A percentile compares a stretch with the other conserved stretches of the same genome.
Evolutionary conservation across 2,113 vertebrate species (phyloP).

Genomic region (Ptyas mucosa): DNA sequence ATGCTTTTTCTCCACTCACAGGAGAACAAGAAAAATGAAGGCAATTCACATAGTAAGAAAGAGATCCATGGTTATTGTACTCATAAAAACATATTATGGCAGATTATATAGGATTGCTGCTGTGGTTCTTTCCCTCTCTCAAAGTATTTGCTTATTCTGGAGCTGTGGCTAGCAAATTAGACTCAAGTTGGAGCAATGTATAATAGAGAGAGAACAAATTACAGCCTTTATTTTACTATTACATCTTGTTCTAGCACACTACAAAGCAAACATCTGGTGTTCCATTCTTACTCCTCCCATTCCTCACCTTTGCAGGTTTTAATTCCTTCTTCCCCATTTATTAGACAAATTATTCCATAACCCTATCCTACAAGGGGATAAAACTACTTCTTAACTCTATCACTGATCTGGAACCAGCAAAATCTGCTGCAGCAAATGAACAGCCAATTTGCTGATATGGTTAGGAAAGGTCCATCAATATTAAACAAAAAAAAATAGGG

Average conservation of each 20-base stretch:
- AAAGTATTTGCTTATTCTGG: background rate
- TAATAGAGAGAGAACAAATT: background rate
- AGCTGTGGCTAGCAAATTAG: background rate
- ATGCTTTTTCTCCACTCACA: background rate
- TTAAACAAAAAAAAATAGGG: background rate
- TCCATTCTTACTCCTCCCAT: background rate
- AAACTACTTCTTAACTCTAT: background rate
- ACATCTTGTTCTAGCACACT: background rate
- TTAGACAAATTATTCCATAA: background rate
- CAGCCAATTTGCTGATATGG: background rate
- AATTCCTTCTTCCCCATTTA: background rate
- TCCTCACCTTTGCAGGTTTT: background rate
- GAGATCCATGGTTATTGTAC: background rate
- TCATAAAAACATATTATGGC: background rate
- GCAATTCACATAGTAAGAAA: background rate
- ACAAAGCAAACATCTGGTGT: background rate
- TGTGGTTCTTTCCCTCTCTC: background rate
- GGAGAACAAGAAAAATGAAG: background rate
- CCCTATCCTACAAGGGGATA: background rate
- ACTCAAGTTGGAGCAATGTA: background rate
- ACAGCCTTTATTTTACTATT: background rate
- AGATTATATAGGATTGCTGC: background rate
- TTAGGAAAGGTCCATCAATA: background rate
- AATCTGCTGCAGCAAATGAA: background rate
- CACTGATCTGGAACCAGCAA: background rate